phyloP scores from a whole-genome alignment of 1,140 invertebrate species.

The Lepidostoma basale region DNA sequence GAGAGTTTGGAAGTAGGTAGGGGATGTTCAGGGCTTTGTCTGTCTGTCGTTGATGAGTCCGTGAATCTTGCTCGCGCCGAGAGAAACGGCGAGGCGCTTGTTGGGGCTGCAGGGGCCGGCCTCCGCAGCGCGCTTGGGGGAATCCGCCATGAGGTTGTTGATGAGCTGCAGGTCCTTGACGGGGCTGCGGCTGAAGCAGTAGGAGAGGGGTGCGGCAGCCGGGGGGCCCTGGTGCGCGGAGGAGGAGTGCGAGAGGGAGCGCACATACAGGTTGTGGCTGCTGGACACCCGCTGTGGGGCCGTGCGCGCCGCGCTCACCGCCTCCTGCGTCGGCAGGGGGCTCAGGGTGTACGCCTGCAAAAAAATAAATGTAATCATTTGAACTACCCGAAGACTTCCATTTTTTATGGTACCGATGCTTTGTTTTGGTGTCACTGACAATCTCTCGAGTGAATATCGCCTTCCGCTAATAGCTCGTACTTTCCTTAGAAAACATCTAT shows the following conservation, averaged over 20 bases:
- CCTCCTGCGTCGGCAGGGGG: slow-evolving; percentile 59
- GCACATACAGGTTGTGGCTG: slow-evolving; percentile 72
- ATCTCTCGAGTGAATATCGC: no score
- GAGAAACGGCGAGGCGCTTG: slow-evolving; percentile 41
- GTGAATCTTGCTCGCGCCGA: slow-evolving; percentile 54
- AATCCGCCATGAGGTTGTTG: slow-evolving; percentile 55
- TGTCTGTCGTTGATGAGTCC: slow-evolving; percentile 55
- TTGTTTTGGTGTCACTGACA: no score
- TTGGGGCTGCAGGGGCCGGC: slow-evolving; percentile 36
- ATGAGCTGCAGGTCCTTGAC: slow-evolving; percentile 69
- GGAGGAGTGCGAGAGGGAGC: slow-evolving; percentile 69
- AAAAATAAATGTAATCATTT: no score
- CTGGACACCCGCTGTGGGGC: slow-evolving; percentile 67
- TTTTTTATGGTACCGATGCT: no score
- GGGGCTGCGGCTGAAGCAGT: slow-evolving; percentile 88
- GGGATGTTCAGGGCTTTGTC: slow-evolving; percentile 36
- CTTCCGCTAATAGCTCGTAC: no score
- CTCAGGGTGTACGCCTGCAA: slow-evolving; percentile 54
- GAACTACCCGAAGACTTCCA: no score
- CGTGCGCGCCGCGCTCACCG: slow-evolving; percentile 66
- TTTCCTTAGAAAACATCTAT: no score
- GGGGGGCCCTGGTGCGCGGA: slow-evolving; percentile 52
- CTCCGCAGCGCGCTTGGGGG: slow-evolving; percentile 50
- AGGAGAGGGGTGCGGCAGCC: slow-evolving; percentile 71
- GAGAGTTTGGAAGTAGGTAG: background rate